These are phyloP conservation scores for Anastrepha ludens DNA, from an alignment of 1,140 invertebrate species.

Conservation along the genomic window DNA sequence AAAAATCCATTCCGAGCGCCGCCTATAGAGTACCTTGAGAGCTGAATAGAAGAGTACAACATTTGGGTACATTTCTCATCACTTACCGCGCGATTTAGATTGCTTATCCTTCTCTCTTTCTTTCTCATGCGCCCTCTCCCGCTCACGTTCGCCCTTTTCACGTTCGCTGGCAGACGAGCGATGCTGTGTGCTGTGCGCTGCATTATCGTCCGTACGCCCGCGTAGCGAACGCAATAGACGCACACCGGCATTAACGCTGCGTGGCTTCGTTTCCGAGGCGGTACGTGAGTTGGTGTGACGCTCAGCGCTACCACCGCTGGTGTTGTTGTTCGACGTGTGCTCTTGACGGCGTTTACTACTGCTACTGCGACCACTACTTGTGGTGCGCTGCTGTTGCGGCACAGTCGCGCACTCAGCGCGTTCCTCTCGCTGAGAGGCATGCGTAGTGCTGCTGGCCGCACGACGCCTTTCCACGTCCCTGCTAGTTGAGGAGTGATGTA, in stretches of 20 bases:
- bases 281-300: slow-evolving; percentile 18
- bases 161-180: slow-evolving; percentile 8
- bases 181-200: neutral
- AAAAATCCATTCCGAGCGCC: too few species aligned
- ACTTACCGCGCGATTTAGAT: slow-evolving; percentile 67
- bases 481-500: neutral
- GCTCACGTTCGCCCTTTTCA: slow-evolving; percentile 13
- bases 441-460: slow-evolving; percentile 53
- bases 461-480: neutral
- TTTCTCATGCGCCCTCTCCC: slow-evolving; percentile 51
- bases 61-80: neutral
- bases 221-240: slow-evolving; percentile 65
- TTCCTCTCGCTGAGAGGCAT: slow-evolving; percentile 54
- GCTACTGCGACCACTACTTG: neutral
- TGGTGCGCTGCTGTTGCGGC: neutral
- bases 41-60: neutral
- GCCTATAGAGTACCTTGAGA: too few species aligned
- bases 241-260: slow-evolving; percentile 52
- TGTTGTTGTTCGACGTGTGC: neutral
- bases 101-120: slow-evolving; percentile 65
- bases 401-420: slow-evolving; percentile 53
- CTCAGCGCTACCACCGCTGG: neutral
- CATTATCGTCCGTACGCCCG: neutral
- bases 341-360: slow-evolving; percentile 32
- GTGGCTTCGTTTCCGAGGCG: neutral